These are phyloP conservation scores for Resseliella maxima DNA, from an alignment of 2,888 invertebrate genomes.

Conservation along the genomic window DNA sequence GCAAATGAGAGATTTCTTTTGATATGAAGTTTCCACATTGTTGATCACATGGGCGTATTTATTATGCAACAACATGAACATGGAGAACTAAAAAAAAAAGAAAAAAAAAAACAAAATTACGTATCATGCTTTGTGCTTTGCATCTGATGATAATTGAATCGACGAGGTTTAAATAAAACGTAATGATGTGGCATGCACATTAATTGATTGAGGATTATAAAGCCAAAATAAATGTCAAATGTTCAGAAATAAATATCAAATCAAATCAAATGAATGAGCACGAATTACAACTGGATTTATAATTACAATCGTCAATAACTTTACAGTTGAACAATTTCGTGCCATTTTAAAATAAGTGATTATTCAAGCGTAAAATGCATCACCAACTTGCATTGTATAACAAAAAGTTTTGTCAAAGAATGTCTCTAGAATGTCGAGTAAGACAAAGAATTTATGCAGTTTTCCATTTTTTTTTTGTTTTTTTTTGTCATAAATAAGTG, in stretches of 20 bases:
- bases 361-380: no score
- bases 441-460: background rate
- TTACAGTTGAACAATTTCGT: background rate
- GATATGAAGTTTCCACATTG: background rate
- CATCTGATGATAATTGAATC: no score
- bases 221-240: background rate
- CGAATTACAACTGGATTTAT: no score
- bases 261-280: no score
- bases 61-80: no score
- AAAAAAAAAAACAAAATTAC: background rate
- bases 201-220: background rate
- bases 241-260: no score
- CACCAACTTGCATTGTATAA: no score
- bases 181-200: background rate
- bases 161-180: background rate
- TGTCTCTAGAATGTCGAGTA: background rate
- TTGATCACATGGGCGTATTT: background rate
- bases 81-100: background rate
- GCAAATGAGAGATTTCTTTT: background rate
- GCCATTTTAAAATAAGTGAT: no score
- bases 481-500: no score
- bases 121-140: no score
- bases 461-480: no score
- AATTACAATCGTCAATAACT: no score
- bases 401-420: background rate